Percentiles rank a stretch among this genome's conserved stretches.
Evolutionary conservation across 2,888 invertebrate genomes (phyloP).

Genomic region (Hermodice carunculata): DNA sequence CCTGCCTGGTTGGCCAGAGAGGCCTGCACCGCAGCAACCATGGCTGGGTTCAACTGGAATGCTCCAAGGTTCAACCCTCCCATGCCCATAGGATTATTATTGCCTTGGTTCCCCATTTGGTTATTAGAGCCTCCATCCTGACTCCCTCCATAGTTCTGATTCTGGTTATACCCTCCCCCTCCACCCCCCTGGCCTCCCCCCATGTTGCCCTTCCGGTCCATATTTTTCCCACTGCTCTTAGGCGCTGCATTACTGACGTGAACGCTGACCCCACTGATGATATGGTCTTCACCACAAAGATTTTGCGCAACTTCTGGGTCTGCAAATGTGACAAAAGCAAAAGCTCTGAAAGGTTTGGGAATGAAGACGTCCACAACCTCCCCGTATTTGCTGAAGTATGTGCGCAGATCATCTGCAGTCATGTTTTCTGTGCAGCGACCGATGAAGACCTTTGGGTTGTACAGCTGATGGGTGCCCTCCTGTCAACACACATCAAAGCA

Average conservation of each 20-base stretch:
- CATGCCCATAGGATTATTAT: conserved; percentile 13
- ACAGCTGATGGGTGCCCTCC: conserved; percentile 64
- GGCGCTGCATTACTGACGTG: conserved; percentile 73
- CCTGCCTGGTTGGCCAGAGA: conserved; percentile 65
- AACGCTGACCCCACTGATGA: conserved; percentile 84
- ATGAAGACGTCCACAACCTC: conserved; percentile 97
- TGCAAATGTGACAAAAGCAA: conserved; percentile 89
- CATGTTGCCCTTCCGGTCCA: conserved; percentile 42
- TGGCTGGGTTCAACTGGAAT: conserved; percentile 81
- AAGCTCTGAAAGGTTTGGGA: conserved; percentile 85
- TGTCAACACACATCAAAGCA: conserved; percentile 44
- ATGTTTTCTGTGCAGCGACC: conserved; percentile 95
- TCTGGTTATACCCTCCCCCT: conserved; percentile 11
- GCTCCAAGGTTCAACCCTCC: conserved; percentile 79
- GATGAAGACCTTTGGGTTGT: conserved; percentile 87
- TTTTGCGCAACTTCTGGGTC: conserved; percentile 92
- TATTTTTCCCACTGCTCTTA: conserved; percentile 58
- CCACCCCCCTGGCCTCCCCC: too few species aligned
- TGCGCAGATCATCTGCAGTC: conserved; percentile 88
- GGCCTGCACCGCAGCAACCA: conserved; percentile 85
- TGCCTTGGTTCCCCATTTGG: conserved; percentile 3
- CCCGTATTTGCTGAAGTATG: conserved; percentile 87
- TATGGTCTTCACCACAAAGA: conserved; percentile 93
- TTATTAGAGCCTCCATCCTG: conserved; percentile 14
- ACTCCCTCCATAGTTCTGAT: conserved; percentile 31